These are phyloP conservation scores for Condylura cristata DNA, from an alignment of 2,113 vertebrate genomes.

Conservation along the genomic window DNA sequence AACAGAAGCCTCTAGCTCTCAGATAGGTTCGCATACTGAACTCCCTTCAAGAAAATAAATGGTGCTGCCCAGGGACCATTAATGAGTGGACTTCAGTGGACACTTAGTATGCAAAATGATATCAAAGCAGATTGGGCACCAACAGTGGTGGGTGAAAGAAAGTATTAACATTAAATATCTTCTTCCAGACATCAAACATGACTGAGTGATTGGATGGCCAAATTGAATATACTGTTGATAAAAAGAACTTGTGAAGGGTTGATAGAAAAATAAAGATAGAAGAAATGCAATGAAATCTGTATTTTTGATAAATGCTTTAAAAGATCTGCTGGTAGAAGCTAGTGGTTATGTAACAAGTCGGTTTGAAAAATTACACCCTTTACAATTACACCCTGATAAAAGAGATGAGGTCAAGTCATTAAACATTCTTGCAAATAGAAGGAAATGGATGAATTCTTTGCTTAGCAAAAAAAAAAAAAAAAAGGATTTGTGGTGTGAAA, in stretches of 20 bases:
- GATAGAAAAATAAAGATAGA: background rate
- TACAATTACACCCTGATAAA: slow-evolving; percentile 46
- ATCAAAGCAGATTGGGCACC: background rate
- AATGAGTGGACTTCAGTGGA: background rate
- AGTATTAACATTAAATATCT: background rate
- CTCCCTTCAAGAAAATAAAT: slow-evolving; percentile 32
- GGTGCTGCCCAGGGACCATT: background rate
- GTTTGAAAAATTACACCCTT: slow-evolving; percentile 60
- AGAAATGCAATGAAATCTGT: background rate
- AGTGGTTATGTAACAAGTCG: slow-evolving; percentile 58
- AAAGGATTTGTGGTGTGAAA: background rate
- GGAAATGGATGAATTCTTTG: slow-evolving; percentile 19
- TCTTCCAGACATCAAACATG: background rate
- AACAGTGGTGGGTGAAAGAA: background rate
- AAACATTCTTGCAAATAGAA: slow-evolving; percentile 25
- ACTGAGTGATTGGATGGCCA: background rate
- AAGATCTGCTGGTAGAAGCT: slow-evolving; percentile 6
- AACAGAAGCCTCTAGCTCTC: background rate
- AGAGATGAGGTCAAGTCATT: slow-evolving; percentile 38
- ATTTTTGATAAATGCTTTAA: background rate
- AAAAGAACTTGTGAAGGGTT: slow-evolving; percentile 27
- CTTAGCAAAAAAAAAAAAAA: background rate
- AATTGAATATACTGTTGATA: slow-evolving; percentile 11
- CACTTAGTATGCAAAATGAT: background rate
- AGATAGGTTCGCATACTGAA: slow-evolving; percentile 26